Evolutionary conservation across 2,113 vertebrate species (phyloP).

Genomic region (Choloepus hoffmanni): DNA sequence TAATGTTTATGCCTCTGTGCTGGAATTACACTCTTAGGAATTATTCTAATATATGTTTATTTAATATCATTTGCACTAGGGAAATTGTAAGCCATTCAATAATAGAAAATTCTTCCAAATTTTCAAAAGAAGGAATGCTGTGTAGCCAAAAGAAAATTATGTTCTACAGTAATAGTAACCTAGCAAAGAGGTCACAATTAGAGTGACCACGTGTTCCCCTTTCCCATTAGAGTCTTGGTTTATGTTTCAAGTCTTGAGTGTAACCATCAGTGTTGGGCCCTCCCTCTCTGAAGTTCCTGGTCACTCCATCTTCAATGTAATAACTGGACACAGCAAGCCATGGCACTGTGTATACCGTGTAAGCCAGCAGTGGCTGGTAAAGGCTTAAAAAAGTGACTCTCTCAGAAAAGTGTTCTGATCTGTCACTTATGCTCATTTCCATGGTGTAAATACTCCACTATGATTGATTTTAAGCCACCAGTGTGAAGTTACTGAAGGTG

Average conservation of each 20-base stretch:
- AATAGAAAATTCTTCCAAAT: background rate
- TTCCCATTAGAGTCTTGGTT: too few species aligned
- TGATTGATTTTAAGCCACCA: background rate
- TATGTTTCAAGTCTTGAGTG: too few species aligned
- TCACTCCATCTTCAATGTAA: background rate
- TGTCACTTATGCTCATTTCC: background rate
- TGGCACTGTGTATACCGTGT: rapidly evolving
- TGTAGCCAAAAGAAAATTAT: background rate
- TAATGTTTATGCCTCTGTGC: background rate
- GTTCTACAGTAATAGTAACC: background rate
- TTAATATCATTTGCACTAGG: background rate
- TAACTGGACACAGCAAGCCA: background rate
- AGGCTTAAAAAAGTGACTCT: background rate
- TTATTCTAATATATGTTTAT: background rate
- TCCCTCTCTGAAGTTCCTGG: background rate
- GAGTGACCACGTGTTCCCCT: rapidly evolving
- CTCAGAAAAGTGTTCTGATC: background rate
- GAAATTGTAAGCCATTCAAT: background rate
- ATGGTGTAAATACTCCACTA: background rate
- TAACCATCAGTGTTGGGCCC: background rate
- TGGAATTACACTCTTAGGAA: background rate
- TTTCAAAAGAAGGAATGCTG: background rate
- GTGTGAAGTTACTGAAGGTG: background rate
- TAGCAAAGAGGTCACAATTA: background rate
- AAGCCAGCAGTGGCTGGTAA: background rate